phyloP scores from a whole-genome alignment of 2,113 vertebrate genomes.

The Neoarius graeffei region DNA sequence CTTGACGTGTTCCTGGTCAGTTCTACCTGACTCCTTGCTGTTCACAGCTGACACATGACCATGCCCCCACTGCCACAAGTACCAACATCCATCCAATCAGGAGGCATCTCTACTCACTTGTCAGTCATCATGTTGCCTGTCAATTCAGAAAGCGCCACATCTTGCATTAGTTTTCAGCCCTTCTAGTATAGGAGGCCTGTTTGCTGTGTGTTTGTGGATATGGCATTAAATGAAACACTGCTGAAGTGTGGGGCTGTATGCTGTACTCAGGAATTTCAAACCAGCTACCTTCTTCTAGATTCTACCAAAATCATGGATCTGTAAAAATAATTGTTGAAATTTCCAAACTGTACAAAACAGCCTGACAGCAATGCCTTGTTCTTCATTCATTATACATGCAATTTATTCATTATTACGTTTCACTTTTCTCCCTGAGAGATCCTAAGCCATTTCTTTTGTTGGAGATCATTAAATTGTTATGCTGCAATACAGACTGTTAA shows the following conservation, averaged over 20 bases:
- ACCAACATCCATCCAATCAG: neutral
- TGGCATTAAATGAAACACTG: neutral
- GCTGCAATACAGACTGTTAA: neutral
- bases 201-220: neutral
- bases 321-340: neutral
- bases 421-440: neutral
- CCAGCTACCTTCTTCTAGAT: neutral
- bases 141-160: neutral
- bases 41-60: no score
- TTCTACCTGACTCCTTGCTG: no score
- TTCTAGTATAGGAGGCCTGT: neutral
- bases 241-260: neutral
- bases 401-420: conserved; percentile 9
- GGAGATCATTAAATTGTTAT: conserved; percentile 7
- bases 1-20: no score
- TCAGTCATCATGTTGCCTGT: neutral
- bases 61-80: no score
- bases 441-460: neutral
- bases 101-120: neutral
- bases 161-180: neutral
- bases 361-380: neutral
- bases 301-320: neutral
- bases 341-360: neutral
- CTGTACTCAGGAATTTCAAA: neutral
- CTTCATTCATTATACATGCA: conserved; percentile 1